Evolutionary conservation across 30 jellyfish, hydroid and myxozoan species (phyloP).

Genomic region (Aurelia sp.): DNA sequence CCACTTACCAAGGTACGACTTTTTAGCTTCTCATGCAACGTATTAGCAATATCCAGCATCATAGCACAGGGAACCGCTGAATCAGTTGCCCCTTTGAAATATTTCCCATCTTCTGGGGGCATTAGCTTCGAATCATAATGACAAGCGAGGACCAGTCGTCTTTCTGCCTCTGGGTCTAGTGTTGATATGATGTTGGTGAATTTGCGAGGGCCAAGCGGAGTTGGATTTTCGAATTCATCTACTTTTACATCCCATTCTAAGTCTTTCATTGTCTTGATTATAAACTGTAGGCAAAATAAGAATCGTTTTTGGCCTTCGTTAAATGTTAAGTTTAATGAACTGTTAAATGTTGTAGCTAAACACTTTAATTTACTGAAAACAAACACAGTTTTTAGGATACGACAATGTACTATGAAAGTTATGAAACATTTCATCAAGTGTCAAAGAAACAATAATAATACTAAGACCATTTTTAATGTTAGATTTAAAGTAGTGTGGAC

Average conservation of each 20-base stretch:
- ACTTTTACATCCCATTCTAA: constrained; percentile 90
- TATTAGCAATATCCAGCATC: constrained; percentile 90
- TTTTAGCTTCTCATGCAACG: constrained; percentile 41
- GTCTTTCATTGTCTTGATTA: constrained; percentile 72
- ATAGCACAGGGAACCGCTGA: constrained; percentile 99
- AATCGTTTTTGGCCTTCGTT: too few relatives aligned
- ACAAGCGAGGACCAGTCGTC: constrained; percentile 89
- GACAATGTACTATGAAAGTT: too few relatives aligned
- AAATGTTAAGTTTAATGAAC: too few relatives aligned
- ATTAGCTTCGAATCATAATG: constrained; percentile 94
- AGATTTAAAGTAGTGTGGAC: too few relatives aligned
- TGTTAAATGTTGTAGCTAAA: too few relatives aligned
- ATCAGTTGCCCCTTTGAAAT: constrained; percentile 95
- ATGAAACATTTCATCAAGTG: too few relatives aligned
- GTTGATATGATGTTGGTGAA: constrained; percentile 94
- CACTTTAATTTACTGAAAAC: too few relatives aligned
- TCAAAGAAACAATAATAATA: too few relatives aligned
- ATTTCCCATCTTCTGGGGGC: constrained; percentile 85
- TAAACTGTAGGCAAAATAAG: constrained; percentile 65
- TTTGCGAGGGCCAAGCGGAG: constrained; percentile 85
- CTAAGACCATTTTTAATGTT: too few relatives aligned
- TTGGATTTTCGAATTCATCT: constrained; percentile 73
- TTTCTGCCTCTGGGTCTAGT: constrained; percentile 87
- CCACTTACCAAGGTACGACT: constrained; percentile 41
- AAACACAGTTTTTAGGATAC: too few relatives aligned